These are phyloP conservation scores for Gobiocypris rarus DNA, from an alignment of 2,113 vertebrate species.

Conservation along the genomic window DNA sequence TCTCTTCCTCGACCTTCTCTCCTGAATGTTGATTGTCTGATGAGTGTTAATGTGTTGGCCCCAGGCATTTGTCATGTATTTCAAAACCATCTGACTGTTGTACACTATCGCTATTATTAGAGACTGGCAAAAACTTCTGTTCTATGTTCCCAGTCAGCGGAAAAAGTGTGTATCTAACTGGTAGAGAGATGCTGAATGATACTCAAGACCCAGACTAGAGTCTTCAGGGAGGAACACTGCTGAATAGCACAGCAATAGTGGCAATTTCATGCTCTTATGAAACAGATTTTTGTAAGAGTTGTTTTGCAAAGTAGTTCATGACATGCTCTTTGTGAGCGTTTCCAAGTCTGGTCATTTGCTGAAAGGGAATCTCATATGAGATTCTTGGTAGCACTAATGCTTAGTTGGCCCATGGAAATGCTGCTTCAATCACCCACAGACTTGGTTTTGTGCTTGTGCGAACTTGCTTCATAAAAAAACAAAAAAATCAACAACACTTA, in stretches of 20 bases:
- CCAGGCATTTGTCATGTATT: conserved; percentile 69
- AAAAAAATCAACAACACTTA: background rate
- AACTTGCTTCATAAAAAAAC: background rate
- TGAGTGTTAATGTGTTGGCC: conserved; percentile 61
- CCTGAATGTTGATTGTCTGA: conserved; percentile 58
- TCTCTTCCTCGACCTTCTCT: conserved; percentile 28
- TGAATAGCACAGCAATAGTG: conserved; percentile 1
- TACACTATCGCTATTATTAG: conserved; percentile 74
- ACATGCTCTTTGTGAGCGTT: conserved; percentile 3
- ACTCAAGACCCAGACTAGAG: conserved; percentile 1
- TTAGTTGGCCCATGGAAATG: background rate
- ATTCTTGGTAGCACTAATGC: conserved; percentile 5
- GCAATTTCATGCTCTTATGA: conserved; percentile 23
- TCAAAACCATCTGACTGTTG: conserved; percentile 79
- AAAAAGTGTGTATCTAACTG: conserved; percentile 49
- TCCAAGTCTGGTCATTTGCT: background rate
- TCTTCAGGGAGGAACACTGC: conserved; percentile 20
- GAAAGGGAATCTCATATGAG: conserved; percentile 1
- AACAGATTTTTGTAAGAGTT: conserved; percentile 10
- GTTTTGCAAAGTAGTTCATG: conserved; percentile 2
- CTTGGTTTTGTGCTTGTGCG: background rate
- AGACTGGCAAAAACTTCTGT: conserved; percentile 78
- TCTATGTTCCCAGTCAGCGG: conserved; percentile 54
- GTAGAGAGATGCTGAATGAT: conserved; percentile 44
- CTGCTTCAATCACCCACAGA: background rate